Evolutionary conservation across 2,888 invertebrate species (phyloP), one percentile per base, ranked within the genome.

Genomic region (Chrysina gloriosa): DNA sequence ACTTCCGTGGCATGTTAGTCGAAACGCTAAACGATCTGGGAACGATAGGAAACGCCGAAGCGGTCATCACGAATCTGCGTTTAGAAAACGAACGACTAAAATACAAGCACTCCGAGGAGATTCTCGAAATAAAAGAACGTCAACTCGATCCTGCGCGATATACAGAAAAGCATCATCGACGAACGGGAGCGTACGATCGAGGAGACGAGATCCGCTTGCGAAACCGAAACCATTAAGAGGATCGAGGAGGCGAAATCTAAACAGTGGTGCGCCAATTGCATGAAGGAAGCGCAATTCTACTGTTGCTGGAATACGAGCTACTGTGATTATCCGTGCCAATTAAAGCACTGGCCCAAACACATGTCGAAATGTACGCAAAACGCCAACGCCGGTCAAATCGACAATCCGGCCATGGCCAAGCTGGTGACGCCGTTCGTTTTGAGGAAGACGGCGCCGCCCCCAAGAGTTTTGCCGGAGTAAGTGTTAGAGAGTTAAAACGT

Each of bases 271-370:
- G 91, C 93, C 0, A 88, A 89, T 79, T 97, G 97, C 83, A 88
- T 88, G 39, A 92, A 92, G 74, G 96, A 96, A 82, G 95, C 97
- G 0, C 90, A 92, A 75, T 94, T 95, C 82, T 95, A 96, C 83
- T 97, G 97, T 79, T 97, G 97, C 80, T 97, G 97, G 96, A 97
- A 96, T 84, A 96, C 96, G 0, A 91, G 95, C 63, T 97, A 97
- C 83, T 97, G 97, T 83, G 93, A 94, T 84, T 92, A 92, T 80
- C 88, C 90, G 1, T 97, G 97, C 77, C 96, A 96, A 83, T 89
- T 92, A 77, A 86, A 89, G 73, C 95, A 96, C 82, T 96, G 96
- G 96, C 83, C 90, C 0, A 84, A 86, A 5, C 96, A 96, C 82
- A 89, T 88, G 86, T 79, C 83, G 64, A 85, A 85, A 42, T 90